These are phyloP conservation scores for Syngnathus rostellatus DNA, from an alignment of 2,797 vertebrate genomes.

Conservation along the genomic window DNA sequence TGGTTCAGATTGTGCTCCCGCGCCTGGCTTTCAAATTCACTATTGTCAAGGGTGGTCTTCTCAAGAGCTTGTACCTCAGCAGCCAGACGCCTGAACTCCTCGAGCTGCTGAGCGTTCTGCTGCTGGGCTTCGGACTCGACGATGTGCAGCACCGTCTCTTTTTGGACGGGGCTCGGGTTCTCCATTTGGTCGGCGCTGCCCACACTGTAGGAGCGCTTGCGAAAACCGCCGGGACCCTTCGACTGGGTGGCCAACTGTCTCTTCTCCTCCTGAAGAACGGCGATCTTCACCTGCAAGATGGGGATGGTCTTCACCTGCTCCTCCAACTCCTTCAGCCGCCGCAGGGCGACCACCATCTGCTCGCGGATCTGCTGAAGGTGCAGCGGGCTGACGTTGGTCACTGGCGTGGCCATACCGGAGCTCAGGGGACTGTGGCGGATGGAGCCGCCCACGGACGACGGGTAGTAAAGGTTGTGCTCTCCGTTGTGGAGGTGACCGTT, in stretches of 20 bases:
- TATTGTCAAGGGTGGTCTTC: slow-evolving; percentile 77
- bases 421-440: slow-evolving; percentile 94
- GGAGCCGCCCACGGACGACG: slow-evolving; percentile 84
- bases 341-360: slow-evolving; percentile 94
- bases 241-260: slow-evolving; percentile 83
- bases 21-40: slow-evolving; percentile 14
- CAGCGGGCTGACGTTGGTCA: slow-evolving; percentile 87
- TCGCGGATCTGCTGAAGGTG: slow-evolving; percentile 95
- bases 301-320: slow-evolving; percentile 94
- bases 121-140: slow-evolving; percentile 77
- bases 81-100: slow-evolving; percentile 86
- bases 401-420: slow-evolving; percentile 87
- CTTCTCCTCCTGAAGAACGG: slow-evolving; percentile 94
- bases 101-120: slow-evolving; percentile 77
- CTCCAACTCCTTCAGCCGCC: slow-evolving; percentile 88
- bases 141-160: slow-evolving; percentile 81
- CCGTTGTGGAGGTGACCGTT: slow-evolving; percentile 81
- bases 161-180: slow-evolving; percentile 62
- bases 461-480: slow-evolving; percentile 73
- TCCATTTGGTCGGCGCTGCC: slow-evolving; percentile 88
- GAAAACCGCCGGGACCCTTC: slow-evolving; percentile 71
- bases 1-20: slow-evolving; percentile 36
- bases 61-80: slow-evolving; percentile 90
- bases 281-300: slow-evolving; percentile 95
- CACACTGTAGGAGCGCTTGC: slow-evolving; percentile 89